Percentiles rank a stretch among this genome's conserved stretches.
Evolutionary conservation across 2,797 vertebrate genomes (phyloP).

Genomic region (Champsocephalus esox): DNA sequence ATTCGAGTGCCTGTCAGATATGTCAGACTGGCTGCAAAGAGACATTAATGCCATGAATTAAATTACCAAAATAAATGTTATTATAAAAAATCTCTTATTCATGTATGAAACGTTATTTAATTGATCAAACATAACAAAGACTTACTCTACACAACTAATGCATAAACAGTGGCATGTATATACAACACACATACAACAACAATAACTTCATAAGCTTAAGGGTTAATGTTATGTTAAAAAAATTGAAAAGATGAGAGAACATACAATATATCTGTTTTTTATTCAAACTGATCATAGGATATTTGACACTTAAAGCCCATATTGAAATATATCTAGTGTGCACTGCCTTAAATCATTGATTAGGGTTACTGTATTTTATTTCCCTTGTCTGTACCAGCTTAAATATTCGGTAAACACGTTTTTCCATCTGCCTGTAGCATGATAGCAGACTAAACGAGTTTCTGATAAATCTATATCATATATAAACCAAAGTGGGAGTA

Average conservation of each 20-base stretch:
- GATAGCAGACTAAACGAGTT: neutral
- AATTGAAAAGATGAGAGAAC: too few species aligned
- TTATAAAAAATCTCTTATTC: too few species aligned
- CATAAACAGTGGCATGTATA: too few species aligned
- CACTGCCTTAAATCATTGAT: neutral
- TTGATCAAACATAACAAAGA: neutral
- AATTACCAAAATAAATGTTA: too few species aligned
- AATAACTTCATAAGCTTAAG: neutral
- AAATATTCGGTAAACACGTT: neutral
- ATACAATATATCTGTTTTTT: neutral
- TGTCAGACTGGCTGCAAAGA: conserved; percentile 53
- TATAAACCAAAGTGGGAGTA: neutral
- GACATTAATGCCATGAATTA: conserved; percentile 1
- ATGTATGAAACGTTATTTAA: too few species aligned
- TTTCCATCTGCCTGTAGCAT: neutral
- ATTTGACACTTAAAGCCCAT: too few species aligned
- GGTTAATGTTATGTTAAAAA: neutral
- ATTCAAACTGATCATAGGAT: neutral
- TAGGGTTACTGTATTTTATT: neutral
- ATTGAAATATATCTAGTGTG: neutral
- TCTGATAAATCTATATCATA: too few species aligned
- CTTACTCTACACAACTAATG: neutral
- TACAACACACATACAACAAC: neutral
- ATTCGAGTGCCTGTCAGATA: conserved; percentile 47
- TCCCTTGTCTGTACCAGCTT: neutral